Evolutionary conservation across 2,797 vertebrate species (phyloP).

Genomic region (Anguilla megastoma): DNA sequence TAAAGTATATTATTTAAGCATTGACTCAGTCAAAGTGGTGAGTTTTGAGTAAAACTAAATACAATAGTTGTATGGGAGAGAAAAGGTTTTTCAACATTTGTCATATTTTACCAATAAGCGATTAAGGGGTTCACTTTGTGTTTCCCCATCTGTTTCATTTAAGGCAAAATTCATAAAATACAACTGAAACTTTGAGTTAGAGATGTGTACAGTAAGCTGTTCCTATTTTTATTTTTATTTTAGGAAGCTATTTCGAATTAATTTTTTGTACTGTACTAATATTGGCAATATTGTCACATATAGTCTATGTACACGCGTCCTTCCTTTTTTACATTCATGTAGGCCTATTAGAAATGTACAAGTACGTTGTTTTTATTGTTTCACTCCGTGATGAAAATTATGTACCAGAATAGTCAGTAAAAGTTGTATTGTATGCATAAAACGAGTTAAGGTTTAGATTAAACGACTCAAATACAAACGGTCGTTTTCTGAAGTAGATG

Average conservation of each 20-base stretch:
- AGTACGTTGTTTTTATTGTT: neutral
- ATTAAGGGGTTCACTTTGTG: neutral
- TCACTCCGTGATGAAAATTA: neutral
- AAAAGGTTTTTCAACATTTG: neutral
- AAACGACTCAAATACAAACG: neutral
- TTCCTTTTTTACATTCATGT: no score
- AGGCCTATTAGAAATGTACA: no score
- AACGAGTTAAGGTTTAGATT: neutral
- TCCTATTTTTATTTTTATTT: neutral
- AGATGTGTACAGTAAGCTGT: neutral
- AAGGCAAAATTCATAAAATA: neutral
- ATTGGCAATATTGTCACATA: no score
- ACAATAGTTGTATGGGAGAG: neutral
- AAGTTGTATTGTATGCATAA: neutral
- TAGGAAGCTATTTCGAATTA: no score
- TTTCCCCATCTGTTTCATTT: neutral
- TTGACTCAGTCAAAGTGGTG: neutral
- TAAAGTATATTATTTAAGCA: neutral
- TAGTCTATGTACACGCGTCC: no score
- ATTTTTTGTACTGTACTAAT: no score
- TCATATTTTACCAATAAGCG: neutral
- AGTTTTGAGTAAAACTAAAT: neutral
- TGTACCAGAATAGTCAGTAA: neutral
- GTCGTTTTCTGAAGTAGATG: neutral
- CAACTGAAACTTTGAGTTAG: neutral